These are phyloP conservation scores for Malacoraja senta DNA, from an alignment of 2,797 vertebrate genomes.

Conservation along the genomic window DNA sequence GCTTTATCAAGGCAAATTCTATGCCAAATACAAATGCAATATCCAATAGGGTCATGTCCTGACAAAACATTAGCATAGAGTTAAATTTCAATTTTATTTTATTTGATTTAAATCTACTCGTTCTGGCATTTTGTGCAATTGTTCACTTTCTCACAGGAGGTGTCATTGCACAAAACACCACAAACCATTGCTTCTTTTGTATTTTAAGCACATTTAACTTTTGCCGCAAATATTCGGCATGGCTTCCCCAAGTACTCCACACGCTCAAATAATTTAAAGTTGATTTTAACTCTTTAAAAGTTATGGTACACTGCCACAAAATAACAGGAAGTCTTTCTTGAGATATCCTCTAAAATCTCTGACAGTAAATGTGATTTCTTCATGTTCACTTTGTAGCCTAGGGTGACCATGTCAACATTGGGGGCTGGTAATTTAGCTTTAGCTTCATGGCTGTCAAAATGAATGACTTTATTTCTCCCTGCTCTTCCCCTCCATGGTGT, in stretches of 20 bases:
- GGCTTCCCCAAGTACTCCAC: background rate
- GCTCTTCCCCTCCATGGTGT: background rate
- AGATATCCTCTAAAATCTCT: background rate
- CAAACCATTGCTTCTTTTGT: background rate
- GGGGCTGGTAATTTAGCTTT: background rate
- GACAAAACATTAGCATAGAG: background rate
- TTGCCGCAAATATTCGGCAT: background rate
- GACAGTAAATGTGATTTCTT: background rate
- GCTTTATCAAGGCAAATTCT: no score
- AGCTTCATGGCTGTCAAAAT: background rate
- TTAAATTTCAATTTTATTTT: background rate
- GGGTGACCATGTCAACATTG: background rate
- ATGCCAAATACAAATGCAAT: no score
- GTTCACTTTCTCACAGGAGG: no score
- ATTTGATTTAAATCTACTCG: background rate
- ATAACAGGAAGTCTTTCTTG: background rate
- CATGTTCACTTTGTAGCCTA: background rate
- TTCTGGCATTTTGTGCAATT: background rate
- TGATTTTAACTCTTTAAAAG: background rate
- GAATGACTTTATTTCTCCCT: background rate
- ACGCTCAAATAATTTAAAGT: background rate
- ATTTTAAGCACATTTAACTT: background rate
- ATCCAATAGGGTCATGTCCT: background rate
- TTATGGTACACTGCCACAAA: background rate
- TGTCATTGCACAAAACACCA: background rate